Percentiles rank a stretch among this genome's conserved stretches.
These are phyloP conservation scores for Clivina fossor DNA, from an alignment of 2,888 invertebrate species.

Conservation along the genomic window DNA sequence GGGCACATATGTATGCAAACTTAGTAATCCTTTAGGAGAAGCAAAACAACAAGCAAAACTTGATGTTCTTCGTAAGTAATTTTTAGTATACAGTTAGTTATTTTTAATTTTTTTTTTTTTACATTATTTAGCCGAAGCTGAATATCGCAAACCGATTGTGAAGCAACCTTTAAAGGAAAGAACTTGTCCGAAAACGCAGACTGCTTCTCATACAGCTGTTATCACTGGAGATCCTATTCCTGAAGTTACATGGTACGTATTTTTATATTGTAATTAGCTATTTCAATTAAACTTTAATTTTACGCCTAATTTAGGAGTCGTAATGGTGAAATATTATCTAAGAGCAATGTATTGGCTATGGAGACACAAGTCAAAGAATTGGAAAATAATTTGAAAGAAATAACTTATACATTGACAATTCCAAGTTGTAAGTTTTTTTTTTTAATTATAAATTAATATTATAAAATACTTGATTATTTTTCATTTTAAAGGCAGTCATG, in stretches of 20 bases:
- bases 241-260: constrained; percentile 74
- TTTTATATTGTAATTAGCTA: constrained; percentile 8
- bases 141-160: constrained; percentile 76
- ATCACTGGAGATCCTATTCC: constrained; percentile 90
- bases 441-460: constrained; percentile 1
- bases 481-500: constrained; percentile 62
- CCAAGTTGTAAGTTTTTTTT: constrained; percentile 60
- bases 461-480: background rate
- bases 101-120: too few species aligned
- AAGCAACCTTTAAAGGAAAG: constrained; percentile 66
- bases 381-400: constrained; percentile 78
- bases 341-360: constrained; percentile 58
- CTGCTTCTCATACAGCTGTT: constrained; percentile 68
- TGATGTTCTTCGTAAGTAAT: constrained; percentile 67
- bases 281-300: constrained; percentile 5
- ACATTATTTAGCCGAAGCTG: constrained; percentile 67
- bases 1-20: constrained; percentile 79
- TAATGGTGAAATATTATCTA: constrained; percentile 68
- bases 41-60: constrained; percentile 72
- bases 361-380: constrained; percentile 67
- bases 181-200: constrained; percentile 69
- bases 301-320: constrained; percentile 59
- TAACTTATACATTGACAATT: constrained; percentile 76
- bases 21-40: constrained; percentile 83
- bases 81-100: constrained; percentile 1